These are phyloP conservation scores for Gobionotothen gibberifrons DNA, from an alignment of 2,797 vertebrate species.

Conservation along the genomic window DNA sequence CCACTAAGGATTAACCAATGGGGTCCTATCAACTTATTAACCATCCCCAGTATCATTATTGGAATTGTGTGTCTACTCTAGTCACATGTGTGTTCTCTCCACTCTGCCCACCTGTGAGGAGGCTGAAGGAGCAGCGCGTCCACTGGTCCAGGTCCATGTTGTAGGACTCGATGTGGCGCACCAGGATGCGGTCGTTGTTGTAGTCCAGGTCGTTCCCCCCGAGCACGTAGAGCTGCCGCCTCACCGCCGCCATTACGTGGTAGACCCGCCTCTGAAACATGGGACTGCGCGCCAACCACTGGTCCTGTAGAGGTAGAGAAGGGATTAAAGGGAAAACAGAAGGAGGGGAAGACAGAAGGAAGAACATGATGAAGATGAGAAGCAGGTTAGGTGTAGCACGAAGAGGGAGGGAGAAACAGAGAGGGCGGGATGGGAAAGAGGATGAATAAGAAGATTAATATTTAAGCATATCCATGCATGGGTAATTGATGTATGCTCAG, in stretches of 20 bases:
- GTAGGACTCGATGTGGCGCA: constrained; percentile 96
- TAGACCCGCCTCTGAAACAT: constrained; percentile 97
- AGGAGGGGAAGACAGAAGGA: constrained; percentile 41
- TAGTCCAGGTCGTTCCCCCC: constrained; percentile 97
- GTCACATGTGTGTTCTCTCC: neutral
- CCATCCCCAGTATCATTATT: neutral
- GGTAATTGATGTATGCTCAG: constrained; percentile 81
- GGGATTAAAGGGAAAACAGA: constrained; percentile 25
- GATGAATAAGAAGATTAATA: constrained; percentile 77
- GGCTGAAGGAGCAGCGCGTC: constrained; percentile 94
- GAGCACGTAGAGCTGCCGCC: constrained; percentile 93
- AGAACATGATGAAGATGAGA: constrained; percentile 39
- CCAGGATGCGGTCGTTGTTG: constrained; percentile 96
- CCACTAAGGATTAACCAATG: neutral
- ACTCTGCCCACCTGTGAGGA: constrained; percentile 89
- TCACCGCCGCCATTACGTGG: constrained; percentile 95
- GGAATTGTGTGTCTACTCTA: neutral
- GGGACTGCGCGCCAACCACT: constrained; percentile 93
- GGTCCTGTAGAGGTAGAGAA: constrained; percentile 84
- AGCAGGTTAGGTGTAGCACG: constrained; percentile 47
- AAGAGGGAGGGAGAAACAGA: constrained; percentile 51
- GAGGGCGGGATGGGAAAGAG: constrained; percentile 51
- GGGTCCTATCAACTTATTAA: neutral
- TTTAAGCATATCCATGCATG: constrained; percentile 77
- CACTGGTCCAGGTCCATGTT: constrained; percentile 94